These are phyloP conservation scores for Brachymystax lenok DNA, from an alignment of 2,797 vertebrate genomes.

Conservation along the genomic window DNA sequence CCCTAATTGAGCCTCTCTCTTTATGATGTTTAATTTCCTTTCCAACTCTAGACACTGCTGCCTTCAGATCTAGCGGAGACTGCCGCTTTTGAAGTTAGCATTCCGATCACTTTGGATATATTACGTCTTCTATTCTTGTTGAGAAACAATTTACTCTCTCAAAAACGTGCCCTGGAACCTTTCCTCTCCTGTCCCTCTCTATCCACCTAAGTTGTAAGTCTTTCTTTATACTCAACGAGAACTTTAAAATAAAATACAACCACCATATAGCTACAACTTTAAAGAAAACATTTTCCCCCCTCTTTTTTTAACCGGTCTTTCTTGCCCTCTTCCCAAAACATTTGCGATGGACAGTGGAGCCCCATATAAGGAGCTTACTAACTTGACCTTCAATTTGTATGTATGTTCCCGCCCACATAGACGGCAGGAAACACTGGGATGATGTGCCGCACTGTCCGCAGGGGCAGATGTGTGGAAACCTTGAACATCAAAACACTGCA, in stretches of 20 bases:
- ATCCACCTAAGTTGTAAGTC: slow-evolving; percentile 28
- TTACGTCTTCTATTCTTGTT: slow-evolving; percentile 40
- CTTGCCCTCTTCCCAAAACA: slow-evolving; percentile 12
- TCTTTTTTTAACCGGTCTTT: slow-evolving; percentile 13
- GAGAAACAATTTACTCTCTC: slow-evolving; percentile 36
- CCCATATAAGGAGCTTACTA: slow-evolving; percentile 78
- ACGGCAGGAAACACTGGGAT: slow-evolving; percentile 54
- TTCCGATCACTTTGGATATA: slow-evolving; percentile 41
- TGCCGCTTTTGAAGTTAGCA: slow-evolving; percentile 40
- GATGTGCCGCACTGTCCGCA: background rate
- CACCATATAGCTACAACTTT: slow-evolving; percentile 4
- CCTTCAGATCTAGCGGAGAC: slow-evolving; percentile 56
- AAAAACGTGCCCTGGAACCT: slow-evolving; percentile 9
- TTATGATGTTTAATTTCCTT: slow-evolving; percentile 77
- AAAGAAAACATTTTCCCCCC: background rate
- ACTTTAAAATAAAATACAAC: slow-evolving; percentile 32
- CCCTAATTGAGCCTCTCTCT: slow-evolving; percentile 71
- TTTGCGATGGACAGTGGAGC: slow-evolving; percentile 61
- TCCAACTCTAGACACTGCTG: slow-evolving; percentile 40
- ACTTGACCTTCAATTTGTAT: slow-evolving; percentile 87
- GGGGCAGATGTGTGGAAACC: slow-evolving; percentile 15
- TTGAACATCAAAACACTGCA: slow-evolving; percentile 14
- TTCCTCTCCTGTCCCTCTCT: slow-evolving; percentile 10
- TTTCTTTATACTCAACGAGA: slow-evolving; percentile 18
- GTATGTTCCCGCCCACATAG: slow-evolving; percentile 70